These are phyloP conservation scores for Clitarchus hookeri DNA, from an alignment of 2,888 invertebrate genomes.

Conservation along the genomic window DNA sequence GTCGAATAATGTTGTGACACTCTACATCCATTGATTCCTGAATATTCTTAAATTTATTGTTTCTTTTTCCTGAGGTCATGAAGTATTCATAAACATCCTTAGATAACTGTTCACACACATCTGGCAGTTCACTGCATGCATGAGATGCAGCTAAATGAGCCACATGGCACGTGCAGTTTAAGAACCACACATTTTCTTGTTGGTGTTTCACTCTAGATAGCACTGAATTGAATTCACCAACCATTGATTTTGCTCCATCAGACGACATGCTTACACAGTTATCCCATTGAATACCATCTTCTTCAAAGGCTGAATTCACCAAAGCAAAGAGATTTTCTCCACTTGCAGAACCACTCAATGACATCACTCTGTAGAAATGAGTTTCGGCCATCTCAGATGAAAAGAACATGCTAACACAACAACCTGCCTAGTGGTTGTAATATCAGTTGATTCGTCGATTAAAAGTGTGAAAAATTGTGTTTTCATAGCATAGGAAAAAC, in stretches of 20 bases:
- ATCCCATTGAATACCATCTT: conserved; percentile 6
- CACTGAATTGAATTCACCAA: conserved; percentile 16
- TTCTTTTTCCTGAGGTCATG: conserved; percentile 22
- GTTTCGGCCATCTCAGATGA: neutral
- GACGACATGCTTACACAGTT: conserved; percentile 1
- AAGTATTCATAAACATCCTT: conserved; percentile 20
- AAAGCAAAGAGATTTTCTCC: neutral
- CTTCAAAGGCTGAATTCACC: neutral
- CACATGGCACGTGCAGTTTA: neutral
- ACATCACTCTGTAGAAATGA: neutral
- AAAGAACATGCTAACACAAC: neutral
- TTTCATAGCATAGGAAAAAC: neutral
- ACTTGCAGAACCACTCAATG: neutral
- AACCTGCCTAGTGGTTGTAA: neutral
- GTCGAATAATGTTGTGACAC: conserved; percentile 19
- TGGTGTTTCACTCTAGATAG: conserved; percentile 16
- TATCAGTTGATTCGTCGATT: neutral
- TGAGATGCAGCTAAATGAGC: conserved; percentile 22
- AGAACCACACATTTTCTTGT: conserved; percentile 10
- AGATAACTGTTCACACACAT: conserved; percentile 23
- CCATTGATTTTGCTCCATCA: neutral
- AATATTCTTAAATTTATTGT: conserved; percentile 16
- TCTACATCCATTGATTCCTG: neutral
- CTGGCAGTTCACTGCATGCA: conserved; percentile 21
- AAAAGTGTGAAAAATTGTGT: neutral